These are phyloP conservation scores for Periophthalmus modestus DNA, from an alignment of 2,113 vertebrate species.

Conservation along the genomic window DNA sequence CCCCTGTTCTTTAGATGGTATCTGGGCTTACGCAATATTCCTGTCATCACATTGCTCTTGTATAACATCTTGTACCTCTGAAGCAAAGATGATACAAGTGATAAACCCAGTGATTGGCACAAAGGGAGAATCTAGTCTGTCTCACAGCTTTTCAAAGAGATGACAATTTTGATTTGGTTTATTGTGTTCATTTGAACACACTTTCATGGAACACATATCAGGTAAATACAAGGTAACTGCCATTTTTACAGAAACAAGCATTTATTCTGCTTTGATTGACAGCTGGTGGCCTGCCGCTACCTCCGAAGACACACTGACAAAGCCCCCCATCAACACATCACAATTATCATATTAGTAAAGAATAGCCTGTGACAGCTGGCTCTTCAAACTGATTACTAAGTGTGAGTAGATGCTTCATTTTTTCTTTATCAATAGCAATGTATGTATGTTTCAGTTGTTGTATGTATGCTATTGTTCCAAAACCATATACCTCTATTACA, in stretches of 20 bases:
- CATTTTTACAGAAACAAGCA: background rate
- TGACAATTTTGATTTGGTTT: background rate
- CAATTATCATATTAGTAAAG: background rate
- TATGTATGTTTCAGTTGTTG: too few species aligned
- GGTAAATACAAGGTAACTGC: background rate
- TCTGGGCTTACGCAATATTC: constrained; percentile 27
- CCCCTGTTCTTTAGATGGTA: constrained; percentile 15
- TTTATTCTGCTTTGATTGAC: background rate
- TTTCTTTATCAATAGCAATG: too few species aligned
- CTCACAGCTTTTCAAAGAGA: background rate
- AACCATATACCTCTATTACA: too few species aligned
- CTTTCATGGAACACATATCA: background rate
- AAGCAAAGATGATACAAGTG: background rate
- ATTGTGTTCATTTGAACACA: background rate
- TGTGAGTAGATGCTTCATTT: too few species aligned
- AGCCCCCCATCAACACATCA: background rate
- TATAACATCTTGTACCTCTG: constrained; percentile 20
- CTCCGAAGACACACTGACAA: background rate
- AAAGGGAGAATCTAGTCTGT: background rate
- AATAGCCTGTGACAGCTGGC: background rate
- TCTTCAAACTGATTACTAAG: too few species aligned
- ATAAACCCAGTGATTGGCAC: constrained; percentile 4
- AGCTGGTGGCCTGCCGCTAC: background rate
- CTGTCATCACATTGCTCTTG: constrained; percentile 31
- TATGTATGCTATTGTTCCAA: too few species aligned